phyloP scores from a whole-genome alignment of 2,797 vertebrate genomes.

The Graptemys geographica region DNA sequence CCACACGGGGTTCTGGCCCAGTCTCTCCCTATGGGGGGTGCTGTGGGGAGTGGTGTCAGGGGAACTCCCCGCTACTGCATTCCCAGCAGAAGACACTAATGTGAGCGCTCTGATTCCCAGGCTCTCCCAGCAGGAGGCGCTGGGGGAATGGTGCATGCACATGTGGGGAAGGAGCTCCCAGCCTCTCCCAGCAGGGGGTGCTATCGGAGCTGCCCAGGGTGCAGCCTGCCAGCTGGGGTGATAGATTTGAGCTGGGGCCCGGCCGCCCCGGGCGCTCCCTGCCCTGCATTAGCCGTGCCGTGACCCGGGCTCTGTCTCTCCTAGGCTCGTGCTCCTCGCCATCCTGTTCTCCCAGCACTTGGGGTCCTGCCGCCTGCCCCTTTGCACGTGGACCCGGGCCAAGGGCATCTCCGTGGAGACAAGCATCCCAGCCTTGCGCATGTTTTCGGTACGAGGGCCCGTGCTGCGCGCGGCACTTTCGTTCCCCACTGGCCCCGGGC shows the following conservation, averaged over 20 bases:
- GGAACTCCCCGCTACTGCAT: too few species aligned
- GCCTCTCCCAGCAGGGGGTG: too few species aligned
- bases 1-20: too few species aligned
- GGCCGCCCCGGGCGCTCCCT: background rate
- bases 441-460: slow-evolving; percentile 80
- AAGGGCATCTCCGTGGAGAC: background rate
- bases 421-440: slow-evolving; percentile 73
- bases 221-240: too few species aligned
- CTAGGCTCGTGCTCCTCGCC: slow-evolving; percentile 83
- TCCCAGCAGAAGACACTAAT: too few species aligned
- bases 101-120: too few species aligned
- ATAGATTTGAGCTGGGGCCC: background rate
- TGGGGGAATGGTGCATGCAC: too few species aligned
- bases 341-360: slow-evolving; percentile 87
- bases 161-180: too few species aligned
- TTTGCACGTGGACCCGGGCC: slow-evolving; percentile 40
- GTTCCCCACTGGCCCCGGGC: background rate
- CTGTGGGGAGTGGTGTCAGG: too few species aligned
- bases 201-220: too few species aligned
- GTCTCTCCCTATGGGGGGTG: background rate
- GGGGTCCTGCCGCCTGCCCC: slow-evolving; percentile 75
- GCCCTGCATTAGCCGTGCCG: background rate
- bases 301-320: slow-evolving; percentile 40
- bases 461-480: background rate
- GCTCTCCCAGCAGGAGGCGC: too few species aligned